These are phyloP conservation scores for Odontamblyopus lacepedii DNA, from an alignment of 2,797 vertebrate genomes.

Conservation along the genomic window DNA sequence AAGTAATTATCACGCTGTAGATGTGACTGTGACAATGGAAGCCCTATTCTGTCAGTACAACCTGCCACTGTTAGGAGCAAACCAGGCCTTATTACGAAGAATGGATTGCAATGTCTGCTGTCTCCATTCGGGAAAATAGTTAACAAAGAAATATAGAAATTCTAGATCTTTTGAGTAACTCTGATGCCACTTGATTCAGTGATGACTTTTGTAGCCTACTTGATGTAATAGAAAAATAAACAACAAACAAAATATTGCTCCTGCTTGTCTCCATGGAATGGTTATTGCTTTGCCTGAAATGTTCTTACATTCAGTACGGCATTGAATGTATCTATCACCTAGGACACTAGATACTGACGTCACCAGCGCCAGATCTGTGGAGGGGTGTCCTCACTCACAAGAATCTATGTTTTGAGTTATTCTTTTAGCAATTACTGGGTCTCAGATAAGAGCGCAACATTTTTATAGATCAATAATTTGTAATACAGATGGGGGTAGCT, in stretches of 20 bases:
- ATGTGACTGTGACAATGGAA: conserved; percentile 2
- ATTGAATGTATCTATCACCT: no score
- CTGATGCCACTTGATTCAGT: no score
- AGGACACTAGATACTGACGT: no score
- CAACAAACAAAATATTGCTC: neutral
- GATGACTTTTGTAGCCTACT: no score
- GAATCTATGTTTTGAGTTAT: no score
- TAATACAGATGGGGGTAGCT: no score
- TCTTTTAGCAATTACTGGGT: no score
- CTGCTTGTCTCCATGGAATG: neutral
- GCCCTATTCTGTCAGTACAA: conserved; percentile 5
- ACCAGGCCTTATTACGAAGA: neutral
- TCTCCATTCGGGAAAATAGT: neutral
- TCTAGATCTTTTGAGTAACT: neutral
- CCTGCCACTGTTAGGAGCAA: neutral
- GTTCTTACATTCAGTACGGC: neutral
- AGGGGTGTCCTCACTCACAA: no score
- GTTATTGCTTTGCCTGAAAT: neutral
- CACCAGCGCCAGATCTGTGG: no score
- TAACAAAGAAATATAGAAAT: neutral
- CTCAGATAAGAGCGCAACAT: no score
- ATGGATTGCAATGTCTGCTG: neutral
- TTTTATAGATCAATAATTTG: no score
- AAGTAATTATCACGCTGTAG: neutral
- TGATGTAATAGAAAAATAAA: no score